These are phyloP conservation scores for Theonella swinhoei DNA, from an alignment of 37 sponge, comb jelly and placozoan genomes.

Conservation along the genomic window DNA sequence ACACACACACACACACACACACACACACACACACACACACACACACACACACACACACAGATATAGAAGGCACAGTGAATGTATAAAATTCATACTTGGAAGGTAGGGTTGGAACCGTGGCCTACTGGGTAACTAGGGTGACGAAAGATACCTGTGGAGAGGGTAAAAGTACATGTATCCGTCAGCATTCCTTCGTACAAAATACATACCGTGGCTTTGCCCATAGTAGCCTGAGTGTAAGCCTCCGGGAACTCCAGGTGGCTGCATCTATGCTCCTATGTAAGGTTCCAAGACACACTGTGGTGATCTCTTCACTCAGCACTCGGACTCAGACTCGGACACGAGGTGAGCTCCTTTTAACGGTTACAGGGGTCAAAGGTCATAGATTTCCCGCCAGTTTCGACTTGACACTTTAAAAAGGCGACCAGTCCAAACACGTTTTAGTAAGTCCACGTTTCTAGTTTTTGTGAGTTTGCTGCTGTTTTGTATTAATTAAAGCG, in stretches of 20 bases:
- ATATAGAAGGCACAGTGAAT: background rate
- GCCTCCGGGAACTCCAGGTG: constrained; percentile 22
- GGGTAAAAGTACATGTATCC: background rate
- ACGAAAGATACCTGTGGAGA: constrained; percentile 29
- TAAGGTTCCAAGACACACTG: too few species aligned
- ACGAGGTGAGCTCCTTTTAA: too few species aligned
- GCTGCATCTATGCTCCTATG: too few species aligned
- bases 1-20: background rate
- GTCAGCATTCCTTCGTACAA: background rate
- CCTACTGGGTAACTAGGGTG: constrained; percentile 44
- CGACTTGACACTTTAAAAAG: too few species aligned
- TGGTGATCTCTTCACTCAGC: too few species aligned
- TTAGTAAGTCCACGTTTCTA: too few species aligned
- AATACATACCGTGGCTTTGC: constrained; percentile 28
- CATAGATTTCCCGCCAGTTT: too few species aligned
- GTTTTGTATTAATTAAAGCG: too few species aligned
- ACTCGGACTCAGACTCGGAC: too few species aligned
- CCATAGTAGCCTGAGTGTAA: constrained; percentile 56
- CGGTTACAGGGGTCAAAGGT: too few species aligned
- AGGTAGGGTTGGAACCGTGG: constrained; percentile 31
- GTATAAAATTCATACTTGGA: constrained; percentile 22
- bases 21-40: background rate
- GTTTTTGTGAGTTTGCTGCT: too few species aligned
- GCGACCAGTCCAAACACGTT: too few species aligned
- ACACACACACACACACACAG: background rate